Evolutionary conservation across 2,113 vertebrate species (phyloP).

Genomic region (Bujurquina vittata): DNA sequence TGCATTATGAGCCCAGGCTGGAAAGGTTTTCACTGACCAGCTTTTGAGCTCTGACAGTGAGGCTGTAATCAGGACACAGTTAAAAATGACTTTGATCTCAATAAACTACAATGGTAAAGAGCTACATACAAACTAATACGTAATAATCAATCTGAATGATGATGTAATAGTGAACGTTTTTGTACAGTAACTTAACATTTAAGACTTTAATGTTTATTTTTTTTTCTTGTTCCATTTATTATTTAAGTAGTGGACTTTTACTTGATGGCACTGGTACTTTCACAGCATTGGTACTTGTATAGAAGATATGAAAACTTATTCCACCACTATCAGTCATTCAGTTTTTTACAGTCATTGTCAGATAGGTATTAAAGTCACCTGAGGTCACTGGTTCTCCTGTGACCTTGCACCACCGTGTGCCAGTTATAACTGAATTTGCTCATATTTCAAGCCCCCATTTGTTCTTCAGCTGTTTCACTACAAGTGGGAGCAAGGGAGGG

Average conservation of each 20-base stretch:
- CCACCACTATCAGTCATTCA: not conserved
- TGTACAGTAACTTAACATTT: not conserved
- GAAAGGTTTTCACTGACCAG: not conserved
- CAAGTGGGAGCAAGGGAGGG: not conserved
- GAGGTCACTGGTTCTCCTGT: not conserved
- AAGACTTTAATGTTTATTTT: not conserved
- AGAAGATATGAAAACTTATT: not conserved
- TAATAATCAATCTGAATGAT: not conserved
- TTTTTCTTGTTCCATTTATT: not conserved
- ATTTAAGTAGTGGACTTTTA: not conserved
- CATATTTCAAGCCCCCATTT: constrained; percentile 9
- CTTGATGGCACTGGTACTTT: not conserved
- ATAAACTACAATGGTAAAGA: not conserved
- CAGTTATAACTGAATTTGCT: constrained; percentile 18
- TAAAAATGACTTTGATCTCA: not conserved
- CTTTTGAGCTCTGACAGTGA: not conserved
- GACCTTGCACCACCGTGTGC: not conserved
- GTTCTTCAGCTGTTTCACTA: constrained; percentile 17
- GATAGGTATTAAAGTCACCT: not conserved
- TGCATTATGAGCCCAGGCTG: not conserved
- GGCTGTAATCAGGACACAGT: not conserved
- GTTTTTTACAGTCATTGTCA: not conserved
- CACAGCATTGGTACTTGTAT: not conserved
- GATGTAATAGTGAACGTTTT: not conserved
- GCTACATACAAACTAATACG: not conserved